phyloP scores from a whole-genome alignment of 1,140 invertebrate genomes.

The Lucilia sericata region DNA sequence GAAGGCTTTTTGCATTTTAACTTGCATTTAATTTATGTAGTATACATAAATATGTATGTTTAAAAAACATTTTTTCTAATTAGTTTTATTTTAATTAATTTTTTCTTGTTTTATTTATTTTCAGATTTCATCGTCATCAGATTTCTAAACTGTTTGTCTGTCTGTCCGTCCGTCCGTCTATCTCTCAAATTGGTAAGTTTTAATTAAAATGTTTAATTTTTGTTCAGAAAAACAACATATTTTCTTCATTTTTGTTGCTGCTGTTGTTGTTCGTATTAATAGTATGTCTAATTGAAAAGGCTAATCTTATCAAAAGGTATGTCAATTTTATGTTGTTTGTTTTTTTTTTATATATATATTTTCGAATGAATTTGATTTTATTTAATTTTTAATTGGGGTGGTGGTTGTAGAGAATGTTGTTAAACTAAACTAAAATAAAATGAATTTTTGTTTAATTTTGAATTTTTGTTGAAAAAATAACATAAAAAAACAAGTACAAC shows the following conservation, averaged over 20 bases:
- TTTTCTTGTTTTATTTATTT: neutral
- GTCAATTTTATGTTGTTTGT: conserved; percentile 10
- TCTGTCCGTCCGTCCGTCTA: no score
- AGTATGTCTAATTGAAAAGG: conserved; percentile 12
- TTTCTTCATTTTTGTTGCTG: neutral
- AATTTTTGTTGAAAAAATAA: no score
- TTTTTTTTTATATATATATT: neutral
- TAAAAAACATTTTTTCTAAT: conserved; percentile 3
- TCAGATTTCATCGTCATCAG: neutral
- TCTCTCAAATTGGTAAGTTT: conserved; percentile 1
- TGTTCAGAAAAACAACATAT: neutral
- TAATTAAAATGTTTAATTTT: conserved; percentile 18
- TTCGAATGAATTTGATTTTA: neutral
- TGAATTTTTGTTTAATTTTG: neutral
- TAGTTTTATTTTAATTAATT: neutral
- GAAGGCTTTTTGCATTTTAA: conserved; percentile 21
- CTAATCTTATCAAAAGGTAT: conserved; percentile 21
- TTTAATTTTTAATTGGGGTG: conserved; percentile 15
- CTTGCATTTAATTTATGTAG: neutral
- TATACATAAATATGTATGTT: neutral
- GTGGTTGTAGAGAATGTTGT: neutral
- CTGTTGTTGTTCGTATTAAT: neutral
- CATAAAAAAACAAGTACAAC: no score
- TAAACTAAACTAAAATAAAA: neutral
- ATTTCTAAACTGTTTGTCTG: no score